Conservation (phyloP, 2,113 vertebrate genomes). For the Leiothrix lutea region DNA sequence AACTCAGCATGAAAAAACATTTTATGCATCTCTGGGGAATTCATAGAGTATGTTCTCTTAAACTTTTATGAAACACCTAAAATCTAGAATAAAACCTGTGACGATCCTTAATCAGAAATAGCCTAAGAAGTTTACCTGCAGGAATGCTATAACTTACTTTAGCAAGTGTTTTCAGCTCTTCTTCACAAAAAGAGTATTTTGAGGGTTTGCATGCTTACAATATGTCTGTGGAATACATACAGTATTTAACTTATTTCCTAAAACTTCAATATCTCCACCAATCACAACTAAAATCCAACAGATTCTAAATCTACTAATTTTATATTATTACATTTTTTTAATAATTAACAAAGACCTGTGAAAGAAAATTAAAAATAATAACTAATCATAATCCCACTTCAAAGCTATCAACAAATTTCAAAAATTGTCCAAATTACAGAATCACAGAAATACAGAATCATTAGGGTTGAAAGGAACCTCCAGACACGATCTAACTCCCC, state of each 20-base stretch:
- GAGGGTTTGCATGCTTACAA: fast-evolving
- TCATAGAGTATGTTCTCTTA: neutral
- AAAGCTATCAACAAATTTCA: neutral
- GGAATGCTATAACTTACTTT: neutral
- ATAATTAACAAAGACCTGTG: neutral
- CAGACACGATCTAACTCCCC: neutral
- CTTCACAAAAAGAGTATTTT: neutral
- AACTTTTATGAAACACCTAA: neutral
- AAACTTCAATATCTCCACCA: neutral
- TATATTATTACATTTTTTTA: neutral
- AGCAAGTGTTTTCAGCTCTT: neutral
- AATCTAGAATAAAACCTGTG: neutral
- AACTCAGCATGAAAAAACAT: neutral
- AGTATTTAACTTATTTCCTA: neutral
- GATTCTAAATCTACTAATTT: neutral
- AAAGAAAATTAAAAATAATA: neutral
- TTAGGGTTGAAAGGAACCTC: neutral
- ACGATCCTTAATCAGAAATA: neutral
- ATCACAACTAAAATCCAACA: neutral
- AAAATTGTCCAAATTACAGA: neutral
- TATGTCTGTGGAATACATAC: neutral
- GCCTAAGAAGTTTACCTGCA: neutral
- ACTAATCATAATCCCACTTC: neutral
- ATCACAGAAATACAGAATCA: neutral
- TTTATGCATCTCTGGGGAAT: neutral